These are phyloP conservation scores for Cydia strobilella DNA, from an alignment of 1,140 invertebrate genomes.

Conservation along the genomic window DNA sequence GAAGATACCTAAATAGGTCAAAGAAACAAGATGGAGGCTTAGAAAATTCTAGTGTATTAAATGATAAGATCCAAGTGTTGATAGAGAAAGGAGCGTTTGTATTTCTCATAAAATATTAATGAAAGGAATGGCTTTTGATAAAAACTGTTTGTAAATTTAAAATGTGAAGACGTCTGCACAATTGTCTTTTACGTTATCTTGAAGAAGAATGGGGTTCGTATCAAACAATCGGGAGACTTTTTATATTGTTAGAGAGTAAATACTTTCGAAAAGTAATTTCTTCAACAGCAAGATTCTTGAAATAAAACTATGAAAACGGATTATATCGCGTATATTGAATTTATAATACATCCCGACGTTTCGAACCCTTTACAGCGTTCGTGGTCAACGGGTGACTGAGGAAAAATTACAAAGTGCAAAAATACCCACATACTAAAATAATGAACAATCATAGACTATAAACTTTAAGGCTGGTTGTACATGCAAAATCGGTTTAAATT, in stretches of 20 bases:
- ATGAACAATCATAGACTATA: too few relatives aligned
- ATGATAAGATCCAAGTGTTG: not conserved
- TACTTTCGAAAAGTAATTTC: not conserved
- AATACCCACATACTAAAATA: too few relatives aligned
- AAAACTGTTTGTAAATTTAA: not conserved
- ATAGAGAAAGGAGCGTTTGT: not conserved
- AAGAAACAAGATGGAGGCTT: not conserved
- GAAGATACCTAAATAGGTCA: not conserved
- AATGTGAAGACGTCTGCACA: not conserved
- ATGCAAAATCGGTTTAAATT: too few relatives aligned
- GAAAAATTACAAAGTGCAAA: too few relatives aligned
- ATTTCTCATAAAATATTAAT: slow-evolving; percentile 17
- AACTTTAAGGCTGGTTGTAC: too few relatives aligned
- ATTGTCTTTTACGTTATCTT: not conserved
- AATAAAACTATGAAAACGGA: too few relatives aligned
- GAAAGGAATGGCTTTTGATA: slow-evolving; percentile 4
- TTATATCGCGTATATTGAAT: too few relatives aligned
- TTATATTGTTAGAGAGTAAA: not conserved
- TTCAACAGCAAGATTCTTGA: not conserved
- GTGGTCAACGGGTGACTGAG: too few relatives aligned
- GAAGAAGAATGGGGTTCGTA: not conserved
- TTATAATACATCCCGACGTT: too few relatives aligned
- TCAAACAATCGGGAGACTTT: not conserved
- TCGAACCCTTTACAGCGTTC: too few relatives aligned
- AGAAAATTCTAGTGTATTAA: slow-evolving; percentile 1